Conservation (phyloP, 2,888 invertebrate species). For the Hymenopus coronatus region DNA sequence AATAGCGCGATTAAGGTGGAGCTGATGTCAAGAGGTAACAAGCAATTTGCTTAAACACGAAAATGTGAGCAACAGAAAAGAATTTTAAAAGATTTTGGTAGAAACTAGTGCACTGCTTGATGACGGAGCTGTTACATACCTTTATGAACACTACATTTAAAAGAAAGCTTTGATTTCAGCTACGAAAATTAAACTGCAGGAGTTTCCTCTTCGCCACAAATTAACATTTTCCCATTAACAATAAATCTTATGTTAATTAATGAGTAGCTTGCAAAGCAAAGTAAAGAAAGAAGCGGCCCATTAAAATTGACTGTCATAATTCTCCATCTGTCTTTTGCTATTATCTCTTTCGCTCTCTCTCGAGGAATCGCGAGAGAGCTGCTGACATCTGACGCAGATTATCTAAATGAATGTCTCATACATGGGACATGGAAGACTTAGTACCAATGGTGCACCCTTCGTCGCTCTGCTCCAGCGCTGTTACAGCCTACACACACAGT, state of each 20-base stretch:
- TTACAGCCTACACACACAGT: neutral
- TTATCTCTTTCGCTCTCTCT: neutral
- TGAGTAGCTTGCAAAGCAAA: neutral
- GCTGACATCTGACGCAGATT: neutral
- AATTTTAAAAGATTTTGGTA: too few relatives aligned
- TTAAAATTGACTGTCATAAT: neutral
- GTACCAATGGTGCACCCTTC: neutral
- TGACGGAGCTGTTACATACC: too few relatives aligned
- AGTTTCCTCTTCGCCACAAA: neutral
- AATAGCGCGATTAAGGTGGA: too few relatives aligned
- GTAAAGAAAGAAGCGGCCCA: neutral
- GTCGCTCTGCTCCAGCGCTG: neutral
- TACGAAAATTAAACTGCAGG: neutral
- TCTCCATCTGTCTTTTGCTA: neutral
- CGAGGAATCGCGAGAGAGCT: neutral
- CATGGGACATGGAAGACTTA: slow-evolving; percentile 1
- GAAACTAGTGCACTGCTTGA: too few relatives aligned
- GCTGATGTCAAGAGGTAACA: too few relatives aligned
- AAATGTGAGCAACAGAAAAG: too few relatives aligned
- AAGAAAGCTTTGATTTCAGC: too few relatives aligned
- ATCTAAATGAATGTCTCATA: neutral
- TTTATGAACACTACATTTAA: too few relatives aligned
- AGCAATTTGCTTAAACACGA: too few relatives aligned
- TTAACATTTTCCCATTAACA: neutral
- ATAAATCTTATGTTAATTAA: neutral